phyloP scores from a whole-genome alignment of 2,113 vertebrate genomes.

The Paradisaea rubra region DNA sequence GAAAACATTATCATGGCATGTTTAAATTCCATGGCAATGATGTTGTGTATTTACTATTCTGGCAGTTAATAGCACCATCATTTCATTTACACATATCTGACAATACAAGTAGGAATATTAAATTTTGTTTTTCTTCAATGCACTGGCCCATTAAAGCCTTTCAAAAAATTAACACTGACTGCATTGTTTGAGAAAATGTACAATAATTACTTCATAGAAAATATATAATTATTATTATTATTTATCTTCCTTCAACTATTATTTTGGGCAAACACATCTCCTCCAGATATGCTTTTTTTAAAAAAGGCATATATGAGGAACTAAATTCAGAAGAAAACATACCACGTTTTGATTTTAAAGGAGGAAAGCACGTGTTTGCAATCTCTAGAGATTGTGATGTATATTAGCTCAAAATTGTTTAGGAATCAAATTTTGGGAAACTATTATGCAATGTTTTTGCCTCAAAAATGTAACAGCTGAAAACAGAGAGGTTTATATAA shows the following conservation, averaged over 20 bases:
- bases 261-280: background rate
- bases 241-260: background rate
- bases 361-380: background rate
- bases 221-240: background rate
- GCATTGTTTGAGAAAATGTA: background rate
- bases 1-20: background rate
- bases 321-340: background rate
- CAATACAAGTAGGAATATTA: background rate
- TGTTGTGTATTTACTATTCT: background rate
- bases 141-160: background rate
- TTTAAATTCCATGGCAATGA: background rate
- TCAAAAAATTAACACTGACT: background rate
- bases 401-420: background rate
- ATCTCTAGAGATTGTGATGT: background rate
- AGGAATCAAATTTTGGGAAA: background rate
- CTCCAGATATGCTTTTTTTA: background rate
- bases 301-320: background rate
- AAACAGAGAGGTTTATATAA: background rate
- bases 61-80: background rate
- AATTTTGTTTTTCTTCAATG: background rate
- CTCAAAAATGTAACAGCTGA: background rate
- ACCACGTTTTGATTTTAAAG: background rate
- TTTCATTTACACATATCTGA: constrained; percentile 7
- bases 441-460: background rate
- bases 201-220: background rate